Conservation (phyloP, 2,797 vertebrate genomes). For the Rhinichthys osculus region DNA sequence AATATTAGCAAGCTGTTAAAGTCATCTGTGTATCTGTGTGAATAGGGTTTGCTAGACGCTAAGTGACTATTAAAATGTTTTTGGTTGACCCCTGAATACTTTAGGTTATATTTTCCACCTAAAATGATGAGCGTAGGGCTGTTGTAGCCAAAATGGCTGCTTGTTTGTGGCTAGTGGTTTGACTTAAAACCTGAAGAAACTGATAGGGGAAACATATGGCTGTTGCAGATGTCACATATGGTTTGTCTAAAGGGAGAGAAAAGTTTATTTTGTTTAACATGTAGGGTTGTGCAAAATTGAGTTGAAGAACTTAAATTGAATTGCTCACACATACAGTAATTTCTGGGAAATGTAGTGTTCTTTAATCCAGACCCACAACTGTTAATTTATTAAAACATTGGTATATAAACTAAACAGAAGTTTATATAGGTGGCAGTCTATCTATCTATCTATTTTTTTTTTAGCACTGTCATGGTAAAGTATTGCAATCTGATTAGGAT, state of each 20-base stretch:
- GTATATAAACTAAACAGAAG: too few species aligned
- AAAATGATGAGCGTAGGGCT: conserved; percentile 35
- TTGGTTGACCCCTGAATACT: conserved; percentile 30
- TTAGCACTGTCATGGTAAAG: not conserved
- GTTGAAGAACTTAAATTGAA: not conserved
- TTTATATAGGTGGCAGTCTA: too few species aligned
- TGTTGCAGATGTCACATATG: conserved; percentile 42
- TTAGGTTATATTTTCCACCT: conserved; percentile 40
- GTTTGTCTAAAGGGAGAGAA: not conserved
- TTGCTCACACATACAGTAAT: not conserved
- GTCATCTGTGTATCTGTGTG: conserved; percentile 4
- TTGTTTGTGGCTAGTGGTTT: conserved; percentile 37
- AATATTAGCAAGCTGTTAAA: conserved; percentile 46
- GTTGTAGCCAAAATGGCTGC: conserved; percentile 15
- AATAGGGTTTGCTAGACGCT: not conserved
- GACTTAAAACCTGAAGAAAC: conserved; percentile 18
- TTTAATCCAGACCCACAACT: not conserved
- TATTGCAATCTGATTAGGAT: too few species aligned
- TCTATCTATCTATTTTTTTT: too few species aligned
- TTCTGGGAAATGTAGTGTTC: not conserved
- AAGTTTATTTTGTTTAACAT: not conserved
- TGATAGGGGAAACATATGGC: conserved; percentile 38
- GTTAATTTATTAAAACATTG: not conserved
- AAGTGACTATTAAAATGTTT: conserved; percentile 34
- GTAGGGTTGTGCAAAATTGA: not conserved